phyloP scores from a whole-genome alignment of 2,797 vertebrate species.

The Trichosurus vulpecula region DNA sequence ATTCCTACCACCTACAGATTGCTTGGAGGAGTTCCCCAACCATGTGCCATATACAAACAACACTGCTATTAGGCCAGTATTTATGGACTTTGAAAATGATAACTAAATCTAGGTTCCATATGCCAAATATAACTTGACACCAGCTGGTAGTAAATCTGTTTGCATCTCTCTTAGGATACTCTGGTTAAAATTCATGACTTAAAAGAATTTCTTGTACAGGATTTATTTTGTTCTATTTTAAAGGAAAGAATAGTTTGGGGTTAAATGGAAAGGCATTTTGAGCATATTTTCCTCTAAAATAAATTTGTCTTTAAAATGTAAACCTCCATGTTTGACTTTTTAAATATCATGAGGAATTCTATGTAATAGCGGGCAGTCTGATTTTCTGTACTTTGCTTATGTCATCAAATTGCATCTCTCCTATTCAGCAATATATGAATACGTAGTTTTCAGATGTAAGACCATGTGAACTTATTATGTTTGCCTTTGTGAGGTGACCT shows the following conservation, averaged over 20 bases:
- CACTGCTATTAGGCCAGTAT: constrained; percentile 77
- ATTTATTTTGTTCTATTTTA: constrained; percentile 9
- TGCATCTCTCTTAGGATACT: constrained; percentile 78
- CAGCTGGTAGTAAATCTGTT: constrained; percentile 87
- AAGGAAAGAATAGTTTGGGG: not conserved
- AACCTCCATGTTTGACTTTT: not conserved
- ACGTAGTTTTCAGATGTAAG: not conserved
- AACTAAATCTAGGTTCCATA: constrained; percentile 82
- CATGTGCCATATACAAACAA: constrained; percentile 73
- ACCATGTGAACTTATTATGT: not conserved
- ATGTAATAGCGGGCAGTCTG: not conserved
- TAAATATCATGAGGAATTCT: not conserved
- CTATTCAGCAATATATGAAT: not conserved
- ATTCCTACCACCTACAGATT: constrained; percentile 65
- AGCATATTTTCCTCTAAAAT: constrained; percentile 44
- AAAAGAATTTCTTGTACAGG: constrained; percentile 72
- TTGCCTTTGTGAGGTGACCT: not conserved
- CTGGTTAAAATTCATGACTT: constrained; percentile 84
- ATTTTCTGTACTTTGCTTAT: not conserved
- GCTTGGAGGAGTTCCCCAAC: constrained; percentile 78
- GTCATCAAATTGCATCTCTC: not conserved
- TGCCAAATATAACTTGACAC: constrained; percentile 84
- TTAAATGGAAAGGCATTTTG: constrained; percentile 34
- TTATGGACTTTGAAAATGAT: constrained; percentile 81
- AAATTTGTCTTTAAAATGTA: constrained; percentile 40